A percentile compares a stretch with the other conserved stretches of the same genome.
phyloP scores from a whole-genome alignment of 2,113 vertebrate genomes.

The Rana temporaria region DNA sequence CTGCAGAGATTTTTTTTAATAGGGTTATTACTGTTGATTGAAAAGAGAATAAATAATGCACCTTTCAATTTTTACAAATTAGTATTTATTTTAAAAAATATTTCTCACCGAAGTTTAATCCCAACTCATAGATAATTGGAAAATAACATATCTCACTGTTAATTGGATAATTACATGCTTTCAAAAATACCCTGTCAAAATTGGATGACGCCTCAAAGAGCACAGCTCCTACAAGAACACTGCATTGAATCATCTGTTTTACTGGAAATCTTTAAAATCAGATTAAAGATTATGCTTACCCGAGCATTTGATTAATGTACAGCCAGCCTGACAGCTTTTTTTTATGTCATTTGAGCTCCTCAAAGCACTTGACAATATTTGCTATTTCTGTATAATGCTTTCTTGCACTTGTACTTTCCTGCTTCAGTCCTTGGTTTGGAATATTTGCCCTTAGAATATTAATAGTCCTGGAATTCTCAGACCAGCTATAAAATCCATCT shows the following conservation, averaged over 20 bases:
- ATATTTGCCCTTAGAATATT: too few relatives aligned
- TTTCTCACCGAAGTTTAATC: too few relatives aligned
- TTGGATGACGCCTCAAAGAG: not conserved
- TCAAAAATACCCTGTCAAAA: conserved; percentile 3
- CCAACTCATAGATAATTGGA: not conserved
- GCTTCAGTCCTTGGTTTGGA: too few relatives aligned
- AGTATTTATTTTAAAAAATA: too few relatives aligned
- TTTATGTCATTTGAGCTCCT: conserved; percentile 12
- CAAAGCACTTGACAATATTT: not conserved
- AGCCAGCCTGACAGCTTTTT: conserved; percentile 21
- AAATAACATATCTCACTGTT: conserved; percentile 6
- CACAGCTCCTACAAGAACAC: not conserved
- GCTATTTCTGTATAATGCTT: too few relatives aligned
- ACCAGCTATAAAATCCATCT: too few relatives aligned
- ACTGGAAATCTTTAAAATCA: conserved; percentile 11
- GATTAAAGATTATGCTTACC: conserved; percentile 14
- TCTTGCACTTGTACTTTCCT: too few relatives aligned
- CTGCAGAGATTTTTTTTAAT: too few relatives aligned
- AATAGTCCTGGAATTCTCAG: too few relatives aligned
- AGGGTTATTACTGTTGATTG: too few relatives aligned
- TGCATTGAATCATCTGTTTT: conserved; percentile 11
- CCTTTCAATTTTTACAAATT: too few relatives aligned
- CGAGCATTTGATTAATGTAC: conserved; percentile 26
- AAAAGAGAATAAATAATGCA: too few relatives aligned
- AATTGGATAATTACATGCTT: conserved; percentile 35